Conservation (phyloP, 2,797 vertebrate genomes). For the Psittacula echo region DNA sequence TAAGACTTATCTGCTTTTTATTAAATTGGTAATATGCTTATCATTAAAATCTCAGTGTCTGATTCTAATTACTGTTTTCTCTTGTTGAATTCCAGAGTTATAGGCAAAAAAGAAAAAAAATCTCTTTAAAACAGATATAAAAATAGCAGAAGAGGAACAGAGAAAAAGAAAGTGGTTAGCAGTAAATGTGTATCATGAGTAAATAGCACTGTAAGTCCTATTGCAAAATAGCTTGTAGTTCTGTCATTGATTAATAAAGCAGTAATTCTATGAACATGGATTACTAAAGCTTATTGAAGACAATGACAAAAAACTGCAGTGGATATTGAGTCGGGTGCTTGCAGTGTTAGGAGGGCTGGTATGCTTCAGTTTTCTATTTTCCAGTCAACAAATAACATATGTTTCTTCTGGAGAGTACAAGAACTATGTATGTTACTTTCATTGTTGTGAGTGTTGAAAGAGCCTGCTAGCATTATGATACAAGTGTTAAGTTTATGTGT, state of each 20-base stretch:
- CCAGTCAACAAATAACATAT: background rate
- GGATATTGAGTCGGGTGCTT: background rate
- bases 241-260: slow-evolving; percentile 24
- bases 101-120: background rate
- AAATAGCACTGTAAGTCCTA: background rate
- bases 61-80: background rate
- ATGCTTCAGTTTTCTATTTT: background rate
- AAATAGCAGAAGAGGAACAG: background rate
- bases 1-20: background rate
- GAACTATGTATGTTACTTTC: background rate
- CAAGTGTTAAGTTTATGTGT: background rate
- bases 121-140: background rate
- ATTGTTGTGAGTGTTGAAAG: background rate
- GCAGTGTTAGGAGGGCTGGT: background rate
- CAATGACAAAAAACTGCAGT: background rate
- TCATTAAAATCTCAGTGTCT: background rate
- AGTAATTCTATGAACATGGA: background rate
- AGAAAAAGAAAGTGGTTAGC: background rate
- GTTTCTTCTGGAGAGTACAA: background rate
- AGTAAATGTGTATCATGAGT: background rate
- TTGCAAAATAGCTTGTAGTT: background rate
- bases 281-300: slow-evolving; percentile 23
- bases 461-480: fast-evolving
- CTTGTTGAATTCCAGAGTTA: slow-evolving; percentile 1
- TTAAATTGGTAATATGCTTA: background rate